A percentile compares a stretch with the other conserved stretches of the same genome.
Conservation (phyloP, 2,797 vertebrate species). For the Clarias platycephalus region DNA sequence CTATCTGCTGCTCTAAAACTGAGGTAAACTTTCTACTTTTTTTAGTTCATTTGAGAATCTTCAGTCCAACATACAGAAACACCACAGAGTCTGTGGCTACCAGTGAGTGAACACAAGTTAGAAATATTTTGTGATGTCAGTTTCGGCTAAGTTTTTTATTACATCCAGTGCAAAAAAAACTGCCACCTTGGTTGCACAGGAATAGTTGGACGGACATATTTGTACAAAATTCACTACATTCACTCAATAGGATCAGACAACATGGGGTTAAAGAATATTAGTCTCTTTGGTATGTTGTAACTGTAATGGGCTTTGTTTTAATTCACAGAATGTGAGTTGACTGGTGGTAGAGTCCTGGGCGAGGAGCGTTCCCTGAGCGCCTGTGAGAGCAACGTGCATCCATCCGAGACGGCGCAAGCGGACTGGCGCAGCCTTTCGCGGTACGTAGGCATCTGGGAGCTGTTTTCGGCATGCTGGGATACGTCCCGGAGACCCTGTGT, state of each 20-base stretch:
- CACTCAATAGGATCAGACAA: constrained; percentile 60
- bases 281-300: constrained; percentile 84
- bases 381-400: constrained; percentile 97
- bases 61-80: constrained; percentile 65
- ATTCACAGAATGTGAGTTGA: constrained; percentile 99
- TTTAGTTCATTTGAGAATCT: constrained; percentile 59
- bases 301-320: constrained; percentile 63
- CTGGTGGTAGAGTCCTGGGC: constrained; percentile 94
- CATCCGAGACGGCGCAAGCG: constrained; percentile 93
- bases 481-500: constrained; percentile 98
- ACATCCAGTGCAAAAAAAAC: constrained; percentile 81
- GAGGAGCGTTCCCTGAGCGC: constrained; percentile 96
- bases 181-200: constrained; percentile 50
- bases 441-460: constrained; percentile 93
- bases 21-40: constrained; percentile 88
- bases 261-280: constrained; percentile 68
- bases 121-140: constrained; percentile 48
- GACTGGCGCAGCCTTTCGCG: constrained; percentile 92
- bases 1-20: constrained; percentile 79
- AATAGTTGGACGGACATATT: constrained; percentile 48
- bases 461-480: constrained; percentile 92
- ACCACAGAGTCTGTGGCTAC: constrained; percentile 60
- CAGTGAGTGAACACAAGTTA: constrained; percentile 61
- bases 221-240: constrained; percentile 57
- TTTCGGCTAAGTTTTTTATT: constrained; percentile 63